Evolutionary conservation across 1,140 invertebrate species (phyloP), one percentile per base, ranked within the genome.

Genomic region (Himalopsyche phryganea): DNA sequence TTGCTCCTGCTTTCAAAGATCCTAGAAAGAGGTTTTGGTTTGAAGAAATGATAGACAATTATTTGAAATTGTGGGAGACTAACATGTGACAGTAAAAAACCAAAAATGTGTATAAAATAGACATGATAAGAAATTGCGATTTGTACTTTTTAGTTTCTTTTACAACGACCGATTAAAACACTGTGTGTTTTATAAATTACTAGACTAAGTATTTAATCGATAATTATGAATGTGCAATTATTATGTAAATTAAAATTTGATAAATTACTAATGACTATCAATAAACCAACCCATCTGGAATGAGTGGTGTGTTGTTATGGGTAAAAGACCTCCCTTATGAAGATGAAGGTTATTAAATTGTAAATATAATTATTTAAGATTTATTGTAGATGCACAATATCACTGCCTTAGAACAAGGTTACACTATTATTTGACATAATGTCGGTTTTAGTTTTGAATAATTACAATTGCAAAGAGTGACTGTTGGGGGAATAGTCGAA

Each of bases 21-120:
- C 60, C 76, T 74, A 2, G 80, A 6, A 86, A 88, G 67, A 80
- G 82, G 66, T 79, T 85, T 63, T 92, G 89, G 88, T 92, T 91
- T 73, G 82, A 88, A 53, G 88, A 92, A 77, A 87, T 91, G 36
- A 82, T 93, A 67, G 89, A 91, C 71, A 92, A 93, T 79, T 88
- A 90, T 74, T 82, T 91, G 67, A 90, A 91, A 78, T 75, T 92
- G 36, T 92, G 90, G 89, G 90, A 93, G 73, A 84, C 87, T 61
- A 93, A 93, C 67, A 87, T 89, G 85, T 85, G 82, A 85, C 71
- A 58, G 13, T 32, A 32, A 6, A 49, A 15, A 5, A 48, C 6
- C 15, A 42, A 6, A 14, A 11, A 17, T 14, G 17, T 45, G 42
- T 45, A 19, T 28, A 28, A 3, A 9, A 28, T 28, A 9, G 15